phyloP scores from a whole-genome alignment of 2,797 vertebrate species.

The Phrynocephalus forsythii region DNA sequence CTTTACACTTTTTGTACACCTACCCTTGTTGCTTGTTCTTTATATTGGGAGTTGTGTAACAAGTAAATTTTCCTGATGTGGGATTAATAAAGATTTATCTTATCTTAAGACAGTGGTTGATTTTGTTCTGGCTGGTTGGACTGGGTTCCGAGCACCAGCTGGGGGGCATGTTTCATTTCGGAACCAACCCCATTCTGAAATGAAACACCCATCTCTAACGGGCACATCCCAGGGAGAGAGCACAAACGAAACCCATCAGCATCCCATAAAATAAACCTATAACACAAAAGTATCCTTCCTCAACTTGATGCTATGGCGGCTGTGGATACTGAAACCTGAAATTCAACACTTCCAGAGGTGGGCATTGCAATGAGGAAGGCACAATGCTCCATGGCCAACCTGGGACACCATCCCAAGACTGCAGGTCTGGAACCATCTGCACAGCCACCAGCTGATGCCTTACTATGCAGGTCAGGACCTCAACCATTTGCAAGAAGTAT shows the following conservation, averaged over 20 bases:
- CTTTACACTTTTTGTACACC: too few species aligned
- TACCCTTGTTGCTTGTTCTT: too few species aligned
- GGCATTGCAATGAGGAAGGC: not conserved
- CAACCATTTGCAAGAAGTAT: not conserved
- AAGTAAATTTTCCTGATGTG: too few species aligned
- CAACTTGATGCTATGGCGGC: not conserved
- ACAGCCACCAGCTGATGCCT: not conserved
- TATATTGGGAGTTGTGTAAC: too few species aligned
- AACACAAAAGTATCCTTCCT: not conserved
- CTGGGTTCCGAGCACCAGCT: too few species aligned
- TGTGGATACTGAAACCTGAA: not conserved
- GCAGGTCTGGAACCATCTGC: not conserved
- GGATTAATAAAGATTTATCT: too few species aligned
- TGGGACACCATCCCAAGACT: not conserved
- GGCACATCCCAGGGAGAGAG: constrained; percentile 80
- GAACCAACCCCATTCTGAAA: too few species aligned
- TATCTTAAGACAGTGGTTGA: too few species aligned
- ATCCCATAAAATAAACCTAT: constrained; percentile 77
- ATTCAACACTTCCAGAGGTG: not conserved
- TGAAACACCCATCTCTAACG: too few species aligned
- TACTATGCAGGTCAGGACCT: not conserved
- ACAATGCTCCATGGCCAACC: not conserved
- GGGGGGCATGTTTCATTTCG: too few species aligned
- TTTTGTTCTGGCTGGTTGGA: too few species aligned
- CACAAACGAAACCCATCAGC: constrained; percentile 80